Conservation (phyloP, 1,140 invertebrate species). For the Teleopsis dalmanni region DNA sequence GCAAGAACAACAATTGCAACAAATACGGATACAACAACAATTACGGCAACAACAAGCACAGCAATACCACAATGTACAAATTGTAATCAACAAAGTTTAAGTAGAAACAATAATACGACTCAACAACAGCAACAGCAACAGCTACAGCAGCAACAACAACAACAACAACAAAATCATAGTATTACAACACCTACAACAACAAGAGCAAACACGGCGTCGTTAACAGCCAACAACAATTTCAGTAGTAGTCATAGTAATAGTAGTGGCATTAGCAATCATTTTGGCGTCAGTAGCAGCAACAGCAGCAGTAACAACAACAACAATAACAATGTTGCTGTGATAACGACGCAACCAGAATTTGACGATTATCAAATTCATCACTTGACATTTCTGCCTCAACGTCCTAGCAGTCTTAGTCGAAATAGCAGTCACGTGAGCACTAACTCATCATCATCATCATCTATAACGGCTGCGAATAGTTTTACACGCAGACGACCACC, state of each 20-base stretch:
- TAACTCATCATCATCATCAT: constrained; percentile 10
- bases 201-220: background rate
- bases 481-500: constrained; percentile 35
- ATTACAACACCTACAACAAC: too few relatives aligned
- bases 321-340: constrained; percentile 9
- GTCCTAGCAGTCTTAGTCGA: constrained; percentile 31
- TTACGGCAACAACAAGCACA: constrained; percentile 7
- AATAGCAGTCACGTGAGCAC: constrained; percentile 33
- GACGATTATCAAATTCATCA: constrained; percentile 41
- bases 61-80: constrained; percentile 12
- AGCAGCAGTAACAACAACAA: constrained; percentile 13
- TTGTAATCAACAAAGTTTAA: constrained; percentile 10
- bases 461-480: constrained; percentile 42
- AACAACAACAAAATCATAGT: too few relatives aligned
- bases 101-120: constrained; percentile 11
- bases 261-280: constrained; percentile 15
- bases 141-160: constrained; percentile 17
- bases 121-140: constrained; percentile 20
- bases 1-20: constrained; percentile 25
- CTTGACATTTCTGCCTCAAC: constrained; percentile 37
- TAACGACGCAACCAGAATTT: constrained; percentile 28
- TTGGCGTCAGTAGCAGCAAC: background rate
- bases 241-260: constrained; percentile 10
- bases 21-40: constrained; percentile 15
- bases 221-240: constrained; percentile 10